Conservation (phyloP, 2,113 vertebrate species). For the Sylvia atricapilla region DNA sequence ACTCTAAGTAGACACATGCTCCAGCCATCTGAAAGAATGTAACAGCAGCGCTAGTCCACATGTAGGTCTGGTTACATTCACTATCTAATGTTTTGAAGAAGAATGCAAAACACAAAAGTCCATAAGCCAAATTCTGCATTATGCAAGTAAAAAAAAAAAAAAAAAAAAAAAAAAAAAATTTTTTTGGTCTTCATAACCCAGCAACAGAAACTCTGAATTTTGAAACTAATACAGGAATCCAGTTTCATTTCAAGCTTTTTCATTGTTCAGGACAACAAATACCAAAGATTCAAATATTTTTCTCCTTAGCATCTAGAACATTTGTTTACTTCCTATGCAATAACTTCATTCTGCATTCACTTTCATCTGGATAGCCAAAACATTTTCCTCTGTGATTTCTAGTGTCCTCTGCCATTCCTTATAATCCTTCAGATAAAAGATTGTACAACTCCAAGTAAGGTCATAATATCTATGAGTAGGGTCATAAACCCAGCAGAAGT, state of each 20-base stretch:
- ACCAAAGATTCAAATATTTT: neutral
- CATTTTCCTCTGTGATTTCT: neutral
- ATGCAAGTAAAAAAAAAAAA: neutral
- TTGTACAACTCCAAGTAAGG: neutral
- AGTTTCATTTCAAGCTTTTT: neutral
- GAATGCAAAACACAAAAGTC: neutral
- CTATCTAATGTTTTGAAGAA: neutral
- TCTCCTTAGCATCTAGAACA: neutral
- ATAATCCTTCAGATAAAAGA: neutral
- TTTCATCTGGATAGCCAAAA: neutral
- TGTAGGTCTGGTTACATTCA: neutral
- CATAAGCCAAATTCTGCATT: neutral
- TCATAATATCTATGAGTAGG: neutral
- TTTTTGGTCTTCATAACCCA: neutral
- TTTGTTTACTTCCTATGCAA: neutral
- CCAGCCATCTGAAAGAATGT: neutral
- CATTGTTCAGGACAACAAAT: neutral
- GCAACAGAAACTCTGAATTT: neutral
- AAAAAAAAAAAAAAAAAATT: neutral
- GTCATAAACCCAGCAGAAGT: neutral
- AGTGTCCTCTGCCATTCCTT: neutral
- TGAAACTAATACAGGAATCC: neutral
- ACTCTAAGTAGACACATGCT: neutral
- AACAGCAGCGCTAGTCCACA: neutral
- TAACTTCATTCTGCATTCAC: neutral